These are phyloP conservation scores for Enoplosus armatus DNA, from an alignment of 2,797 vertebrate species.

Conservation along the genomic window DNA sequence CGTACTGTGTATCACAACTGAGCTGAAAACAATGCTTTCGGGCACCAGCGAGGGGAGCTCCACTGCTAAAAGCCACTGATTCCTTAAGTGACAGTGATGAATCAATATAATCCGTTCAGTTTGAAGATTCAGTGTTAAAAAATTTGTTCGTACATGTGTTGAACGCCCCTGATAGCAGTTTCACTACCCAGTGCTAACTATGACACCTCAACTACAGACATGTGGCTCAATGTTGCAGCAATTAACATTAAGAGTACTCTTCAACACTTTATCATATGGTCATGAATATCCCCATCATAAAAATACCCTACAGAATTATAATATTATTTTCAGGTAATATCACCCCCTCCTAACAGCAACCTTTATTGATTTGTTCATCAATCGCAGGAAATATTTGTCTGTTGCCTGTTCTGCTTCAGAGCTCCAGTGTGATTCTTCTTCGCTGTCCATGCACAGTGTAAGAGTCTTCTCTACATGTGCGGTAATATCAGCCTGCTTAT, in stretches of 20 bases:
- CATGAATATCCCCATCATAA: not conserved
- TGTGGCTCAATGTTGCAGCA: not conserved
- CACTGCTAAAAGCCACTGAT: not conserved
- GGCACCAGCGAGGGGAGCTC: not conserved
- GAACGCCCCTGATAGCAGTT: not conserved
- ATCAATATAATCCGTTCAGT: not conserved
- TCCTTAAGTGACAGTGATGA: not conserved
- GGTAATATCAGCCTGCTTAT: constrained; percentile 51
- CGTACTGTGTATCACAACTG: not conserved
- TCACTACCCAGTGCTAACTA: not conserved
- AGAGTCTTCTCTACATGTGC: constrained; percentile 24
- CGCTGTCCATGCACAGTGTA: not conserved
- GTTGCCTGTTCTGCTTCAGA: not conserved
- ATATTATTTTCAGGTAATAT: not conserved
- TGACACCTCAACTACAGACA: not conserved
- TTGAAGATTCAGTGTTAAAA: not conserved
- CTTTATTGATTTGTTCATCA: not conserved
- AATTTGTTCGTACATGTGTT: not conserved
- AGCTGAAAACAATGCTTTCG: not conserved
- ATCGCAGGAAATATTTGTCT: constrained; percentile 4
- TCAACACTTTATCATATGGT: not conserved
- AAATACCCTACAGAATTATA: not conserved
- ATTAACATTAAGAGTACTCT: constrained; percentile 5
- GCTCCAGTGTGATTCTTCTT: not conserved
- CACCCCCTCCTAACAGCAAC: not conserved